Evolutionary conservation across 2,113 vertebrate genomes (phyloP), one percentile per base, ranked within the genome.

Genomic region (Phoenicopterus ruber): DNA sequence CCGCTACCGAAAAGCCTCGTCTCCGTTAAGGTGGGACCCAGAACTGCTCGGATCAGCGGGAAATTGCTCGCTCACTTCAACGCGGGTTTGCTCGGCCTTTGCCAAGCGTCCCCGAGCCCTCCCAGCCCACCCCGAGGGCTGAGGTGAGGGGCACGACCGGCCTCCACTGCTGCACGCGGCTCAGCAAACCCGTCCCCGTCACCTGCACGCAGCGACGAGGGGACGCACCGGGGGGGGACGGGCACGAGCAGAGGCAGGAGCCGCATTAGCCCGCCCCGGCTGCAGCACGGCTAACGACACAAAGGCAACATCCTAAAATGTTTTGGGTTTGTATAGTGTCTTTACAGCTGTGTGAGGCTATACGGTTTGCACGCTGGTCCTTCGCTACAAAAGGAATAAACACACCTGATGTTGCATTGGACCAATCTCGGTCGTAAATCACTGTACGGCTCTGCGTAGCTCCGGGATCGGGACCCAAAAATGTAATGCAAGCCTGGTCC

Each of bases 351-450:
- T 1, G 49, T 3, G 50, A 8, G 55, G n/a, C 17, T 8, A 0
- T 22, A 0, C 8, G 3, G 11, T 2, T 18, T 10, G 47, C 10
- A 0, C 0, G 1, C 0, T 0, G 22, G 20, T 13, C 2, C 32
- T 12, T 5, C 44, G 7, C 11, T n/a, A 1, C 65, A 3, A 2
- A 57, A 28, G 46, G n/a, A 12, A 2, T 5, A 8, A n/a, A 10
- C 25, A 6, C 21, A 12, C 17, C 38, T 11, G 49, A 36, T 28
- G n/a, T 34, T 2, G 3, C 8, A 15, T 42, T 42, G 42, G 18
- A 7, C 4, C 42, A 15, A 14, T 0, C 10, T 4, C 16, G 81
- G 28, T 11, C 7, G 6, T 4, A 11, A 32, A 25, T 21, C n/a
- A 4, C 44, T 0, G 4, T 1, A 3, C 40, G 2, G 2, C 63